Evolutionary conservation across 2,888 invertebrate genomes (phyloP), one percentile per base, ranked within the genome.

Genomic region (Coenonympha arcania): DNA sequence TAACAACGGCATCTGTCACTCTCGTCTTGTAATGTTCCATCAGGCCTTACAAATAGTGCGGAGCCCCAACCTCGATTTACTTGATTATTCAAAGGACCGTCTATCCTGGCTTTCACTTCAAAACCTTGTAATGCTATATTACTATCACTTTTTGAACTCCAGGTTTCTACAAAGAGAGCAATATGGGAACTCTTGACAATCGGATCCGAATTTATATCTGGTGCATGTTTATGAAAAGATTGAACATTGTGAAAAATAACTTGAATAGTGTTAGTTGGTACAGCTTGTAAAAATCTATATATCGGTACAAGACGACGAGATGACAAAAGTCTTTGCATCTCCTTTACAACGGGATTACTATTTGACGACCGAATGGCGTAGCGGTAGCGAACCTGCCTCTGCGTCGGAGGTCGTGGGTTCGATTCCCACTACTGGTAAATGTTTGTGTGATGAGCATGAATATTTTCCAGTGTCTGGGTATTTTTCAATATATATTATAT

Each of bases 231-330:
- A 6, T 9, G 34, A 6, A 16, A 16, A 15, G 34, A 34, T 5
- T 34, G 15, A 13, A 34, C 34, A 4, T 34, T 34, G 15, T 41
- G 41, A 24, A 24, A 41, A 19, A 44, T 20, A 18, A 44, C n/a
- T 24, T 44, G 44, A 44, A 33, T 11, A n/a, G 11, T 20, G n/a
- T 44, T 44, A 20, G 8, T 16, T 24, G 9, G 11, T n/a, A 13
- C n/a, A 15, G 18, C 15, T 33, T 15, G 33, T 9, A 44, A 20
- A 22, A 34, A 24, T 44, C 30, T 24, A 34, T 22, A 44, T 34
- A 11, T 6, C 13, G 44, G 44, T 34, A 22, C 44, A 33, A 44
- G 24, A 9, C 11, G 9, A 19, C 34, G n/a, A n/a, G n/a, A 34
- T 33, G 22, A 28, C 6, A 15, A 13, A 15, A 44, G 34, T 20